These are phyloP conservation scores for Rhinoptilus africanus DNA, from an alignment of 2,113 vertebrate genomes.

Conservation along the genomic window DNA sequence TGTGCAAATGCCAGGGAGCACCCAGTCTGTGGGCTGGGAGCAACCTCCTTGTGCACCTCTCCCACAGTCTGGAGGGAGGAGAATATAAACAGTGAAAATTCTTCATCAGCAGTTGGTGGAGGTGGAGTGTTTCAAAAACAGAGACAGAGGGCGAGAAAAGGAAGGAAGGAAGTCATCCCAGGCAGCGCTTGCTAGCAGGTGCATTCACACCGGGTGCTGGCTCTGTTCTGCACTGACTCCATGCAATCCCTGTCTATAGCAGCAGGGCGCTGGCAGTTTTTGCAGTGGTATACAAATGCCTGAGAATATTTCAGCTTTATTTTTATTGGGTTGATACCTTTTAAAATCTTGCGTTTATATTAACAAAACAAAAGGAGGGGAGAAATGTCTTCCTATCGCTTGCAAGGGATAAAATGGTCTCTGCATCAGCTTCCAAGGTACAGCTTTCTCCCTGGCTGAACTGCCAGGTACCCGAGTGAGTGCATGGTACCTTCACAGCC, in stretches of 20 bases:
- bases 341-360: background rate
- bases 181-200: constrained; percentile 16
- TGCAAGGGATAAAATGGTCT: background rate
- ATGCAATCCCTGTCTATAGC: background rate
- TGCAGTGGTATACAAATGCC: background rate
- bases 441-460: background rate
- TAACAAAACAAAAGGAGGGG: background rate
- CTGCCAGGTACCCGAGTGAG: background rate
- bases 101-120: background rate
- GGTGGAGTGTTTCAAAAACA: background rate
- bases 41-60: background rate
- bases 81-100: background rate
- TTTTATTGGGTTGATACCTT: background rate
- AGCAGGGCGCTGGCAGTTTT: background rate
- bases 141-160: background rate
- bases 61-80: background rate
- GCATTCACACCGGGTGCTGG: constrained; percentile 18
- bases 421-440: background rate
- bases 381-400: background rate
- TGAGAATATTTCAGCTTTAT: background rate
- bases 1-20: background rate
- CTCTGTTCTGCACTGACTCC: background rate
- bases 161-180: background rate
- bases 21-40: background rate
- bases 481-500: background rate